These are phyloP conservation scores for Lasioglossum leucozonium DNA, from an alignment of 2,888 invertebrate species.

Conservation along the genomic window DNA sequence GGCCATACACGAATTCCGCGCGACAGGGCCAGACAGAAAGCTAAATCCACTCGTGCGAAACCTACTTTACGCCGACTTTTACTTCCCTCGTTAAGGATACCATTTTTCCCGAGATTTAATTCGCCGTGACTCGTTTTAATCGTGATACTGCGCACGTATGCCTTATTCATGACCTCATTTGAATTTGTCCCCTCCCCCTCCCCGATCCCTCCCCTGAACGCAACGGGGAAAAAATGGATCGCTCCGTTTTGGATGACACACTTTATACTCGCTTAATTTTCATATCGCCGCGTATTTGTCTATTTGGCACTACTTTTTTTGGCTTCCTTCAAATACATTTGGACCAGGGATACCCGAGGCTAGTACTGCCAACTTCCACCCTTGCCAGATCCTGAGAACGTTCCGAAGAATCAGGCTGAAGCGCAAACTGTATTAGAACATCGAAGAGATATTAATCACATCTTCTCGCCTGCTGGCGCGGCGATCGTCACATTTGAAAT, in stretches of 20 bases:
- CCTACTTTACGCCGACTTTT: conserved; percentile 22
- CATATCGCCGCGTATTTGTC: conserved; percentile 57
- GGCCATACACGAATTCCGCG: conserved; percentile 35
- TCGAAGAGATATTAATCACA: conserved; percentile 47
- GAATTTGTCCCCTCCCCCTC: conserved; percentile 11
- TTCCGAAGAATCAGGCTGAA: conserved; percentile 52
- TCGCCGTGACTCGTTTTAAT: neutral
- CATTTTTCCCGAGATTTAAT: conserved; percentile 5
- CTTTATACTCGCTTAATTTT: conserved; percentile 62
- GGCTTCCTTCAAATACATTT: conserved; percentile 64
- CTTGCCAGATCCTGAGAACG: conserved; percentile 57
- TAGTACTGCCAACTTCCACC: conserved; percentile 58
- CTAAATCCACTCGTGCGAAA: conserved; percentile 16
- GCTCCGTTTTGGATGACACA: conserved; percentile 57
- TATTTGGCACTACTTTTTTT: conserved; percentile 67
- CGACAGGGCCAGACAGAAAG: conserved; percentile 2
- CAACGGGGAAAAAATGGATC: conserved; percentile 4
- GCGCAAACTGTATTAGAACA: conserved; percentile 52
- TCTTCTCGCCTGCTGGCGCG: conserved; percentile 12
- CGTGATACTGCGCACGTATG: neutral
- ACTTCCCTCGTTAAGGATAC: neutral
- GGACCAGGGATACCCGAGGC: conserved; percentile 43
- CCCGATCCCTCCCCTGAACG: neutral
- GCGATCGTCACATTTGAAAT: conserved; percentile 26
- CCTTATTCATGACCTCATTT: conserved; percentile 6